Conservation (phyloP, 92 coral and sea anemone species). For the Palythoa caribaeorum region DNA sequence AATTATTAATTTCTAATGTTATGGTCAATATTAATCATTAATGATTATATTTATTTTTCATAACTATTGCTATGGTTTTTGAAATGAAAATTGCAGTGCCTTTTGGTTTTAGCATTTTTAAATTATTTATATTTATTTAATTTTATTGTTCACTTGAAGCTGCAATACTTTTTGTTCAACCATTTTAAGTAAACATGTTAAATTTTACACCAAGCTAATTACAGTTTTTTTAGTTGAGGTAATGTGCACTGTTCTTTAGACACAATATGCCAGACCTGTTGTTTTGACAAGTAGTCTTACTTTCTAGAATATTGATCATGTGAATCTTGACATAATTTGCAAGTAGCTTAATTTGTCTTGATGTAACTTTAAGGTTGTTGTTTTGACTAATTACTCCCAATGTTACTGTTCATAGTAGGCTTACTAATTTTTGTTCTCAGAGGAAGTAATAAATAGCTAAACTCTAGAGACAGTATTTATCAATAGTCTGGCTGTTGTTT, state of each 20-base stretch:
- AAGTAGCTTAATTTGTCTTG: no score
- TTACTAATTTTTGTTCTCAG: constrained; percentile 48
- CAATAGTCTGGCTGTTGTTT: no score
- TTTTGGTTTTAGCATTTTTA: neutral
- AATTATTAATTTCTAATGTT: neutral
- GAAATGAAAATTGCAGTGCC: neutral
- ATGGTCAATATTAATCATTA: no score
- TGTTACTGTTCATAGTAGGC: neutral
- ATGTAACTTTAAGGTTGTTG: neutral
- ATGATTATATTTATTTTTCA: neutral
- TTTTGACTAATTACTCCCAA: neutral
- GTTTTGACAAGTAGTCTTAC: no score
- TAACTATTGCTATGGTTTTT: no score
- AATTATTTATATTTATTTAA: no score
- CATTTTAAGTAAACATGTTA: neutral
- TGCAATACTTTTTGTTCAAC: neutral
- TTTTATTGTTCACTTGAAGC: neutral
- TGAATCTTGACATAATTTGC: no score
- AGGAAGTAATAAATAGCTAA: constrained; percentile 71
- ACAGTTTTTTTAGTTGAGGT: neutral
- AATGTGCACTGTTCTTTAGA: neutral
- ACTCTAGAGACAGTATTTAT: constrained; percentile 85
- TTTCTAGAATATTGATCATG: no score
- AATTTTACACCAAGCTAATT: neutral
- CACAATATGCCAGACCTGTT: no score